Base-by-base conservation (phyloP, 2,888 invertebrate genomes). In the Meteorus colon region DNA sequence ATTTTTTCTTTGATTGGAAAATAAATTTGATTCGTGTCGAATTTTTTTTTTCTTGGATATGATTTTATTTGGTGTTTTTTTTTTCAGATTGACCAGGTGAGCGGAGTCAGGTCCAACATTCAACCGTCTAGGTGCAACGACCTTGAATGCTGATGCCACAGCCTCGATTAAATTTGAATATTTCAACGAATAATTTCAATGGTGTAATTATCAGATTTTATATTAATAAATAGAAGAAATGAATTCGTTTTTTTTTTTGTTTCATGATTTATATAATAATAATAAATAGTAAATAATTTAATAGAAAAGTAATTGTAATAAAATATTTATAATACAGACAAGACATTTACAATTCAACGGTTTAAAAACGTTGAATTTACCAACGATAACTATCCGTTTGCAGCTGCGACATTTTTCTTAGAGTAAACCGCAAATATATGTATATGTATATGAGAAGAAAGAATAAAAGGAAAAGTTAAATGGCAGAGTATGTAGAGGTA, bases 391-490 rank as follows among this genome's bases (percentile, higher is more conserved):
- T 75, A 75, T 71, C 51, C 41, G 79, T 79, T 77, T 78, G 85
- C 85, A 85, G 85, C 85, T 85, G 85, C 85, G 82, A 83, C 79
- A 85, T 85, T 85, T 85, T 85, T 85, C 85, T 70, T 70, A 75
- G 65, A 70, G 55, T 72, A 48, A 45, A 75, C 75, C 75, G 34
- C 75, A 75, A 65, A 69, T 37, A 48, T 48, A 63, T 55, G 10
- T 55, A 2, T 55, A 19, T 2, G 19, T 45, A 72, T 72, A 45
- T 63, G 51, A 31, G 10, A 34, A 6, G 10, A 10, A 34, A 72
- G 45, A 72, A 41, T 69, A 19, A 72, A 72, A 63, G 31, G 27
- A 41, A 60, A 60, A 37, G 10, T 37, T 24, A 8, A 19, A 59
- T 70, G 41, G 31, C 16, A 6, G 4, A 6, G 31, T 10, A 55